Conservation (phyloP, 2,113 vertebrate genomes). For the Arenaria interpres region DNA sequence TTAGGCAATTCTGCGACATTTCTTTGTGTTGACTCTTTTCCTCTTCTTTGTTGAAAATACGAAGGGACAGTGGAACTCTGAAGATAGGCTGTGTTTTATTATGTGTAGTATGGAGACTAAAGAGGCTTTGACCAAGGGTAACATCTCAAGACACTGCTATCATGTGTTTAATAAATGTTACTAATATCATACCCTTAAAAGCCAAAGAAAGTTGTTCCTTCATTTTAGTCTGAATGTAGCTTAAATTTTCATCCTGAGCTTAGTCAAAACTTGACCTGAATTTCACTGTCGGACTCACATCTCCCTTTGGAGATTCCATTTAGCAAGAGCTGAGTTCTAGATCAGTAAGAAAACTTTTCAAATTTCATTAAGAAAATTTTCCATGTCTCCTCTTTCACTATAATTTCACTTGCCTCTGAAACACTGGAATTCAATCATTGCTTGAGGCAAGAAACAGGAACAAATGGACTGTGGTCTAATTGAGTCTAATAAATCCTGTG, state of each 20-base stretch:
- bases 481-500: conserved; percentile 43
- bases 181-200: background rate
- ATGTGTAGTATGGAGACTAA: background rate
- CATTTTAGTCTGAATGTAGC: background rate
- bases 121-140: background rate
- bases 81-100: background rate
- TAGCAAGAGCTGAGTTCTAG: background rate
- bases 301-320: background rate
- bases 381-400: background rate
- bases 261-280: background rate
- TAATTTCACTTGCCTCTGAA: conserved; percentile 18
- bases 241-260: background rate
- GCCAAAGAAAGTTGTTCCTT: background rate
- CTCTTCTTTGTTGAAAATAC: background rate
- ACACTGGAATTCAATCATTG: conserved; percentile 1
- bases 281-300: background rate
- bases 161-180: background rate
- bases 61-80: background rate
- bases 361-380: background rate
- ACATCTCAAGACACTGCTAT: background rate
- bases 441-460: conserved; percentile 5
- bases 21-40: background rate
- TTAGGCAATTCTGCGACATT: background rate
- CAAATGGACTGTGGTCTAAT: conserved; percentile 13
- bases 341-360: background rate